Evolutionary conservation across 2,797 vertebrate genomes (phyloP).

Genomic region (Oceanodroma leucorhoa): DNA sequence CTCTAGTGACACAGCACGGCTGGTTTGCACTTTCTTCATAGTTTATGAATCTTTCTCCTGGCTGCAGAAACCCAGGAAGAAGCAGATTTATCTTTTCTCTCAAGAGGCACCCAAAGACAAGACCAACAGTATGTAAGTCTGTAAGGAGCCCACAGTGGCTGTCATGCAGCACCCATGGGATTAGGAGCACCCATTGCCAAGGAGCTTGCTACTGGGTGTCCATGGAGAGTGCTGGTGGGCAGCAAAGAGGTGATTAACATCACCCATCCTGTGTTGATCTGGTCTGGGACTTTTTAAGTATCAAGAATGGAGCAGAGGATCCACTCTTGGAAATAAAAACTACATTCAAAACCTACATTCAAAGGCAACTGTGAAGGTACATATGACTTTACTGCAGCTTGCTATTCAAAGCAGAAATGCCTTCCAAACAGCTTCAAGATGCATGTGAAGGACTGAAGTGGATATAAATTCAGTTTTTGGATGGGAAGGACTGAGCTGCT

Average conservation of each 20-base stretch:
- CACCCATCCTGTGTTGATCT: background rate
- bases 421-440: background rate
- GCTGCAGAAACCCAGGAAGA: background rate
- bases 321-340: background rate
- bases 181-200: background rate
- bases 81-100: background rate
- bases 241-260: background rate
- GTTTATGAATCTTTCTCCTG: background rate
- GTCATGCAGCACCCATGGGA: background rate
- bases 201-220: background rate
- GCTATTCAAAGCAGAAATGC: background rate
- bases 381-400: background rate
- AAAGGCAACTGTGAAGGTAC: background rate
- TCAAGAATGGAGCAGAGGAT: background rate
- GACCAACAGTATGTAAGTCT: background rate
- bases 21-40: background rate
- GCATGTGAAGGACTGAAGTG: rapidly evolving
- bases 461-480: background rate
- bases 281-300: background rate
- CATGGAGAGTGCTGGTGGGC: background rate
- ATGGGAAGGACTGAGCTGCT: background rate
- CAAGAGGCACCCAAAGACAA: background rate
- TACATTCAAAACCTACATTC: background rate
- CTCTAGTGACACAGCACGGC: rapidly evolving
- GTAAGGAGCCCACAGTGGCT: background rate